Base-by-base conservation (phyloP, 2,113 vertebrate genomes). In the Xenopus laevis region DNA sequence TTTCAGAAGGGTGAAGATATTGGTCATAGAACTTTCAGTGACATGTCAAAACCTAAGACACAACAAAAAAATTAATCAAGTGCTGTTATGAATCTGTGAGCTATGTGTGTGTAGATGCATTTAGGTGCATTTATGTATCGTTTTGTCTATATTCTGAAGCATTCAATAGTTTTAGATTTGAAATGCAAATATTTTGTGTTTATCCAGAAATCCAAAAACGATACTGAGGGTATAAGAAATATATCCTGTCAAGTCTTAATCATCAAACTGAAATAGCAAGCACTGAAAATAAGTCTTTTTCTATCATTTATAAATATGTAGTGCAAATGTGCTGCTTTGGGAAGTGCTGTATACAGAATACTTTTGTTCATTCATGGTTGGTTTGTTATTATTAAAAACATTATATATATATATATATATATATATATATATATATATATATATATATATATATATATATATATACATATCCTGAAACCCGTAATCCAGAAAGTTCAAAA, bases 51-150 rank as follows among this genome's bases (percentile, higher is more conserved):
- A 64, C 66, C 67, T 64, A 70, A 77, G 74, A 77, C 74, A 63
- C 74, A 76, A 76, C 66, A 64, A 18, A 69, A 76, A 63, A 77
- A 77, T 57, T 75, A 68, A 75, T 75, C 73, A 75, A 75, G 68
- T 47, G 16, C 65, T 40, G 73, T 68, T 70, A 77, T 77, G 74
- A 77, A 77, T 77, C 74, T 55, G 66, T 45, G 67, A 70, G 66
- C 69, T 77, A 40, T 77, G 33, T 40, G 33, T 40, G 70, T 69
- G 63, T 64, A 70, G 66, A 77, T 70, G 57, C 64, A 77, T 77
- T 77, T 64, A 70, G 65, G 65, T 63, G 60, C 60, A 77, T 77
- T 70, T 77, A 77, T 77, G 74, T 64, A 77, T 77, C 74, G 64
- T 77, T 77, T 77, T 69, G 50, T 77, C 74, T 52, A 52, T 69